Evolutionary conservation across 2,797 vertebrate genomes (phyloP), one percentile per base, ranked within the genome.

Genomic region (Lophius americanus): DNA sequence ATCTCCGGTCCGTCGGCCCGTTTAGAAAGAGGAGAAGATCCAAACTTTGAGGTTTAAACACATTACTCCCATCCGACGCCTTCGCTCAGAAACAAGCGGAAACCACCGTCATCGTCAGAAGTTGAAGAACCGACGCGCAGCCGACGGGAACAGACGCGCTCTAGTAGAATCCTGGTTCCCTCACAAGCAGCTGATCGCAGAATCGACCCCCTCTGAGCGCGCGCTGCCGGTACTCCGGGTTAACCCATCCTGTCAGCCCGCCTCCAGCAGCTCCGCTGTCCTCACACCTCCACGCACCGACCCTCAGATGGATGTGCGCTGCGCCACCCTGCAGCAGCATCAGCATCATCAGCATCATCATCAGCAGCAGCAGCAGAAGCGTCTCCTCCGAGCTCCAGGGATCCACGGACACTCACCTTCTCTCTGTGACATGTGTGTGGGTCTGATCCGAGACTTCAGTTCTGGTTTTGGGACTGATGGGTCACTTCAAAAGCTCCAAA

Each of bases 301-400:
- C 71, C 79, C 74, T 75, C 72, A 59, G 60, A 5, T 73, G 86
- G 81, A 79, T 84, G 39, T 43, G 77, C 59, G 78, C 73, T 85
- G 87, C 83, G 73, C 75, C 86, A 56, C 66, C 75, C 65, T 53
- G 77, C 85, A 85, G 76, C 85, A 67, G 65, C 81, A 72, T 70
- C 76, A 68, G 14, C 81, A 78, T 13, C 74, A 72, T 32, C 74
- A 73, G 71, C 79, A 60, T 55, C 70, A 63, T 70, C 58, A 76
- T 70, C 76, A 58, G 39, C 82, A 58, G 36, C 64, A 64, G 65
- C 79, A 64, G 71, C 68, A 71, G 82, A 71, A 60, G 14, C n/a
- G n/a, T n/a, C 23, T 23, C 23, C 23, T 23, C 23, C 23, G 23
- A 23, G 23, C 23, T 23, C 23, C 23, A 23, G 23, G 23, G 23